Evolutionary conservation across 1,140 invertebrate species (phyloP).

Genomic region (Drosophila bocqueti): DNA sequence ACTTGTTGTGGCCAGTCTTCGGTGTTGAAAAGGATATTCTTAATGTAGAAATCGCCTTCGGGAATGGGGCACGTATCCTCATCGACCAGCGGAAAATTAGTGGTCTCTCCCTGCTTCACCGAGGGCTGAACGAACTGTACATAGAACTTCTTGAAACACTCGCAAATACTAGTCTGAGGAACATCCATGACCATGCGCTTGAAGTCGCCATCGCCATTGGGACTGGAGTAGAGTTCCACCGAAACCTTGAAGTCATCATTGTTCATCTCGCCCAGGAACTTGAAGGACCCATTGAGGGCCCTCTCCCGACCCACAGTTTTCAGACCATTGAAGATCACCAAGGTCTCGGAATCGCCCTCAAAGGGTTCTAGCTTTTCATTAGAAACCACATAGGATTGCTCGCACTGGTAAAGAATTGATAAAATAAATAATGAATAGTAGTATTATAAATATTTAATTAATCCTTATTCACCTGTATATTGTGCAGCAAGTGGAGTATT

Average conservation of each 20-base stretch:
- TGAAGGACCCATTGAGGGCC: constrained; percentile 67
- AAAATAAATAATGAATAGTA: not conserved
- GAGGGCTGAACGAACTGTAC: constrained; percentile 77
- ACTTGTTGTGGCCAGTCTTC: constrained; percentile 75
- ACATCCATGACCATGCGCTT: constrained; percentile 77
- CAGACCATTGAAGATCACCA: constrained; percentile 60
- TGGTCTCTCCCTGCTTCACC: constrained; percentile 60
- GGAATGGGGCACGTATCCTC: constrained; percentile 74
- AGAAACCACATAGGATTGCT: constrained; percentile 69
- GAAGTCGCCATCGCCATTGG: constrained; percentile 73
- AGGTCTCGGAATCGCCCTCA: constrained; percentile 66
- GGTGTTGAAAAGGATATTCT: constrained; percentile 66
- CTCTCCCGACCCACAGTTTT: constrained; percentile 64
- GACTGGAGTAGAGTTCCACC: constrained; percentile 74
- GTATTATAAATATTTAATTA: not conserved
- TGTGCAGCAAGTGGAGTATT: constrained; percentile 36
- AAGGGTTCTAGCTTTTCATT: constrained; percentile 74
- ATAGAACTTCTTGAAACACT: constrained; percentile 81
- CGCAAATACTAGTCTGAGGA: constrained; percentile 72
- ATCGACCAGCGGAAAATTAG: constrained; percentile 68
- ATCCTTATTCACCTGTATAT: constrained; percentile 39
- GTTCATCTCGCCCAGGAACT: constrained; percentile 68
- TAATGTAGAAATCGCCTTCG: constrained; percentile 68
- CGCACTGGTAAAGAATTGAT: constrained; percentile 29
- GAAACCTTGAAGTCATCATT: constrained; percentile 75